Conservation (phyloP, 1,140 invertebrate species). For the Papilio helenus region DNA sequence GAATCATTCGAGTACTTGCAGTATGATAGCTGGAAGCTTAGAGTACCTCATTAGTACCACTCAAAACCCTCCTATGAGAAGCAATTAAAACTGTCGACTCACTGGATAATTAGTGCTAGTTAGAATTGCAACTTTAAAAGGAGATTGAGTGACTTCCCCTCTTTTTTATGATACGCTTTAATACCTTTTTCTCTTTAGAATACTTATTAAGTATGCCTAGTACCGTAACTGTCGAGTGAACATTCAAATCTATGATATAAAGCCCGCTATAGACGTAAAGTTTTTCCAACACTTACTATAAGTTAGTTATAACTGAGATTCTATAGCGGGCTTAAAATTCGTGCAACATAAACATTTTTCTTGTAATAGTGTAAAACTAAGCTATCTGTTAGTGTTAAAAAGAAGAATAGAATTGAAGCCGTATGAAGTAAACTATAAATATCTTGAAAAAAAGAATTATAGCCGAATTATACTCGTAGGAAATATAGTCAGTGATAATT, state of each 20-base stretch:
- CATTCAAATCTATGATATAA: background rate
- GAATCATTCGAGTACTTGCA: background rate
- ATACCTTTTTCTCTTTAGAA: constrained; percentile 7
- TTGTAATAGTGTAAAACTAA: background rate
- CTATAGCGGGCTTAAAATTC: background rate
- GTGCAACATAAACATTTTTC: background rate
- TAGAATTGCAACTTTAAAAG: constrained; percentile 24
- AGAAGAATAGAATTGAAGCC: too few species aligned
- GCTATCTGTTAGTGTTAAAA: too few species aligned
- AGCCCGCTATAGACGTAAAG: too few species aligned
- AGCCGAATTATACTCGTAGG: too few species aligned
- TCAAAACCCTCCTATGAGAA: constrained; percentile 3
- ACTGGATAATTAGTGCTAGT: constrained; percentile 34
- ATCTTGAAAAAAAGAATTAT: too few species aligned
- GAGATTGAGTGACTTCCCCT: constrained; percentile 22
- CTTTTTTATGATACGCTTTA: background rate
- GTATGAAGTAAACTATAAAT: too few species aligned
- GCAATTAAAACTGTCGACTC: constrained; percentile 30
- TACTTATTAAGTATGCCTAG: background rate
- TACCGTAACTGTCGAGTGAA: background rate
- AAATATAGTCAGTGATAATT: too few species aligned
- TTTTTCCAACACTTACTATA: too few species aligned
- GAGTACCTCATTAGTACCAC: constrained; percentile 31
- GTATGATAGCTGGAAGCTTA: constrained; percentile 25
- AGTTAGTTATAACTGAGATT: too few species aligned